phyloP scores from a whole-genome alignment of 2,797 vertebrate species.

The Apodemus agrarius region DNA sequence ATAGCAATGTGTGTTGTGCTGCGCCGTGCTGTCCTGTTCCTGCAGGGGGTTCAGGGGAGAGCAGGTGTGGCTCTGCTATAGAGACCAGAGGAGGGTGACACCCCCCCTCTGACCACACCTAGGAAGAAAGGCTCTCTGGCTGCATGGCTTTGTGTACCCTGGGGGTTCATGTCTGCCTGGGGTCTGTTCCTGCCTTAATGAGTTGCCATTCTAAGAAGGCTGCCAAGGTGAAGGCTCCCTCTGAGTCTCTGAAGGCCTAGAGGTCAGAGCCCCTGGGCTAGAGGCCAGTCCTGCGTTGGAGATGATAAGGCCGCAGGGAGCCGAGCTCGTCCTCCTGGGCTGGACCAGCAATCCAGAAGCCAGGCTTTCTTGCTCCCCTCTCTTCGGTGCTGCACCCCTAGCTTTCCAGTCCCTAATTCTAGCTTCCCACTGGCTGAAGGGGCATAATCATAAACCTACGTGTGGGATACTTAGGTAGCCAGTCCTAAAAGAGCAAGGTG shows the following conservation, averaged over 20 bases:
- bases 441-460: not conserved
- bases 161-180: not conserved
- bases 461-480: not conserved
- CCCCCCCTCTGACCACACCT: too few relatives aligned
- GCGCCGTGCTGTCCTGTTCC: not conserved
- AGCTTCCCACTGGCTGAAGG: not conserved
- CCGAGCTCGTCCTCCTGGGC: not conserved
- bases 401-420: not conserved
- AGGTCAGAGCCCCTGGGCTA: not conserved
- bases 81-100: not conserved
- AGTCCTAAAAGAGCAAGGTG: not conserved
- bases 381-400: not conserved
- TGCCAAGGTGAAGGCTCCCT: not conserved
- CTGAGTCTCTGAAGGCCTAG: not conserved
- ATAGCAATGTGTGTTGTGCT: fast-evolving
- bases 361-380: not conserved
- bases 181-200: not conserved
- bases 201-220: not conserved
- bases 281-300: not conserved
- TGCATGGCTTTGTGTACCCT: not conserved
- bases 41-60: not conserved
- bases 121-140: not conserved
- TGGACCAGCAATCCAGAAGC: not conserved
- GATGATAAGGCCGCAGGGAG: not conserved
- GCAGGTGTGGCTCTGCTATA: not conserved